Conservation (phyloP, 2,888 invertebrate genomes). For the Xestobium rufovillosum region DNA sequence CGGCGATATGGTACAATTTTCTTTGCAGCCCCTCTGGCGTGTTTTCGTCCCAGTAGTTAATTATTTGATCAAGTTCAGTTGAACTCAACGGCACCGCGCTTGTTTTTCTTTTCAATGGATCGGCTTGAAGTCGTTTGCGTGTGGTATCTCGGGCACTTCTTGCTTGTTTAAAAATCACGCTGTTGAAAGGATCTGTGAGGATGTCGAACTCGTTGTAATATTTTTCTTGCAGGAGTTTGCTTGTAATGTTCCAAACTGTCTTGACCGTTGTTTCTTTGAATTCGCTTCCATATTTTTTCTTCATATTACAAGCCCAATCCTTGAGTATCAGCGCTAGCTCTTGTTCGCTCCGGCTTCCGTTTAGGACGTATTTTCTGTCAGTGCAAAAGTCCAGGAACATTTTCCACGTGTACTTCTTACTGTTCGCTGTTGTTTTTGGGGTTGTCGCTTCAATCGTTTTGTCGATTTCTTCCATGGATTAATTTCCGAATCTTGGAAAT, state of each 20-base stretch:
- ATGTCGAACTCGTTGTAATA: constrained; percentile 9
- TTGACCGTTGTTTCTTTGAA: constrained; percentile 10
- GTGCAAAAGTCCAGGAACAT: constrained; percentile 3
- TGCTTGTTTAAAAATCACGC: constrained; percentile 12
- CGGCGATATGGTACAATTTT: constrained; percentile 12
- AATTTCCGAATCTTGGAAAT: too few species aligned
- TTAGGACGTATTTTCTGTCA: constrained; percentile 6
- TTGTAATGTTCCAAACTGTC: constrained; percentile 13
- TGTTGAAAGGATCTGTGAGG: constrained; percentile 10
- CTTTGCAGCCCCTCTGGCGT: constrained; percentile 15
- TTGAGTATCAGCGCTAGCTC: constrained; percentile 4
- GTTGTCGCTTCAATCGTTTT: constrained; percentile 7
- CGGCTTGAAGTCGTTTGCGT: constrained; percentile 7
- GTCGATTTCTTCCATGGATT: too few species aligned
- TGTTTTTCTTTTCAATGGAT: constrained; percentile 6
- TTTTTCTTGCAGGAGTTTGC: too few species aligned
- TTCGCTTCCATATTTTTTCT: constrained; percentile 4
- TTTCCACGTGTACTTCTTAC: constrained; percentile 4
- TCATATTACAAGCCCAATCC: constrained; percentile 8
- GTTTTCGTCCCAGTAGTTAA: constrained; percentile 12
- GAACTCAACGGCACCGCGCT: constrained; percentile 8
- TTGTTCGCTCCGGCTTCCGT: constrained; percentile 3
- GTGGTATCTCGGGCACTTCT: constrained; percentile 14
- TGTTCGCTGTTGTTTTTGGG: constrained; percentile 5
- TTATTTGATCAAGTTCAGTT: constrained; percentile 8